These are phyloP conservation scores for Myathropa florea DNA, from an alignment of 2,888 invertebrate genomes.

Conservation along the genomic window DNA sequence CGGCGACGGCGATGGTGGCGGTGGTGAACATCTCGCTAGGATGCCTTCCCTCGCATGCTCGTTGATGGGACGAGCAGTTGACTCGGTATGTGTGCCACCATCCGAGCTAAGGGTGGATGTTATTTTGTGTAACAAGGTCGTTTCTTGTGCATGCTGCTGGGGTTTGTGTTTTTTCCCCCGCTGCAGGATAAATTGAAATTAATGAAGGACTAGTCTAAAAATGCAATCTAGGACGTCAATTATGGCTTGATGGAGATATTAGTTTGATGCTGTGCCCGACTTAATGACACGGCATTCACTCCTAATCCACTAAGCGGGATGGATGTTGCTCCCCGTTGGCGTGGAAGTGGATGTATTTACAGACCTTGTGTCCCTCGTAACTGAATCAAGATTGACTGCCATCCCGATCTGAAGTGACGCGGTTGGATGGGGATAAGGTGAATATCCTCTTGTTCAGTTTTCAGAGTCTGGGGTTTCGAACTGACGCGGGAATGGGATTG, in stretches of 20 bases:
- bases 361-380: too few species aligned
- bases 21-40: background rate
- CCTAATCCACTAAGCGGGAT: background rate
- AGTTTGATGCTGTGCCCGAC: background rate
- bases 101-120: background rate
- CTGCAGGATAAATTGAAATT: background rate
- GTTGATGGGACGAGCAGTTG: too few species aligned
- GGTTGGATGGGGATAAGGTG: too few species aligned
- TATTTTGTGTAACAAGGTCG: conserved; percentile 41
- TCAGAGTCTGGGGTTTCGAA: too few species aligned
- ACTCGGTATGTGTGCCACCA: background rate
- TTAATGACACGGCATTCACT: background rate
- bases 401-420: too few species aligned
- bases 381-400: too few species aligned
- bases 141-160: conserved; percentile 5
- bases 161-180: conserved; percentile 3
- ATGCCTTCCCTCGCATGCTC: too few species aligned
- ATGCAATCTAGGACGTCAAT: conserved; percentile 4
- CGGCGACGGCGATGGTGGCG: background rate
- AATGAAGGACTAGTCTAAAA: background rate
- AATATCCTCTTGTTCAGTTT: too few species aligned
- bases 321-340: background rate
- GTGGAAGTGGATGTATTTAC: too few species aligned
- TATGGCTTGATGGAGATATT: background rate
- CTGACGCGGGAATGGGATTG: too few species aligned